Evolutionary conservation across 2,113 vertebrate species (phyloP), one percentile per base, ranked within the genome.

Genomic region (Athene cunicularia): DNA sequence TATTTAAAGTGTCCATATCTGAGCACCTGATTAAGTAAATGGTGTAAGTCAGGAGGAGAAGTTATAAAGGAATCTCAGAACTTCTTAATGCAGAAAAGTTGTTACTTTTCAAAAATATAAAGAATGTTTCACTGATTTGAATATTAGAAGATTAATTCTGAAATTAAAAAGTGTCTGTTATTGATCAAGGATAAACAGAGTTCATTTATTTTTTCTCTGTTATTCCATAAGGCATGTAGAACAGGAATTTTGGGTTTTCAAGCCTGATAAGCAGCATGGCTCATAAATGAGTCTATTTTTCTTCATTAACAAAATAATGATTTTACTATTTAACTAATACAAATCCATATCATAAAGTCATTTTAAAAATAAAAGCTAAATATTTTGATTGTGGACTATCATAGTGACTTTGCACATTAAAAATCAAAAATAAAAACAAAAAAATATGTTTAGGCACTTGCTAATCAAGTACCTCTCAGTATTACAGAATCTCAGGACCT

Each of bases 401-500:
- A 39, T n/a, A 41, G 12, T 55, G 24, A 83, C 8, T 70, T 62
- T 30, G 19, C 15, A 55, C 21, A 47, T 62, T 41, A 47, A 60
- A 68, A 75, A 39, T 15, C 4, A 83, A 60, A 67, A 60, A 27
- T 47, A 10, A 43, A 43, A 43, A 45, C 16, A 16, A 53, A 27
- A 62, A 12, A 67, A 20, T 14, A 37, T 32, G 4, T 43, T 45
- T 43, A 52, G 17, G 39, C 33, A 60, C 8, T n/a, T 75, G 45
- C 3, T 60, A n/a, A 23, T n/a, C 1, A 1, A 72, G 14, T n/a
- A 53, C n/a, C 4, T 17, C 15, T 53, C 19, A 20, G 39, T 39
- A 39, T 39, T 11, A 39, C 39, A 39, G 39, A 39, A 39, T 39
- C 39, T 11, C 39, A 39, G 39, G 39, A 39, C 39, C 39, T 39